A percentile compares a stretch with the other conserved stretches of the same genome.
phyloP scores from a whole-genome alignment of 2,797 vertebrate genomes.

The Dryobates pubescens region DNA sequence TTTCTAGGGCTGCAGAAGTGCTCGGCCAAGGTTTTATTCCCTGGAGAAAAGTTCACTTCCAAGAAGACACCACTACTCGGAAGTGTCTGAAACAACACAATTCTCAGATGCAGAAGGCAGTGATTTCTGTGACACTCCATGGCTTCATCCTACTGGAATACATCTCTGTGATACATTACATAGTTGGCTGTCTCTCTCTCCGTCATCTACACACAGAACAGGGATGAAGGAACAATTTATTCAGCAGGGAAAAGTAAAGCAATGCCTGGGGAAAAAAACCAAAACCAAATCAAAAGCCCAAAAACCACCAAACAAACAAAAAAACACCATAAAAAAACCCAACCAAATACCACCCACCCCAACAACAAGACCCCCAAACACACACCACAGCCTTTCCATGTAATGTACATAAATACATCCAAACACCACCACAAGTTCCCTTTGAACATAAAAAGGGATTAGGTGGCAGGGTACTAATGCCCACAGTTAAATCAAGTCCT shows the following conservation, averaged over 20 bases:
- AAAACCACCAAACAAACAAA: too few species aligned
- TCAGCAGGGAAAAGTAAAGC: neutral
- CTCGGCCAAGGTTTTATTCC: neutral
- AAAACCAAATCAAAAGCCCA: too few species aligned
- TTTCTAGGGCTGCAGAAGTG: neutral
- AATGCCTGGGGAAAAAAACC: neutral
- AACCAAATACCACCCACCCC: too few species aligned
- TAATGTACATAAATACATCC: rapidly evolving
- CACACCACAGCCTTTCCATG: neutral
- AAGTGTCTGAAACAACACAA: neutral
- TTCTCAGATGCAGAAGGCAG: neutral
- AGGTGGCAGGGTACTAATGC: neutral
- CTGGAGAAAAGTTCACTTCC: neutral
- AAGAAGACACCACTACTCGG: neutral
- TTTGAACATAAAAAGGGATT: conserved; percentile 6
- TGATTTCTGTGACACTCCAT: neutral
- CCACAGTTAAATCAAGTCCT: conserved; percentile 6
- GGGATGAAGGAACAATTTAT: neutral
- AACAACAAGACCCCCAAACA: too few species aligned
- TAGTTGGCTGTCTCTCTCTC: neutral
- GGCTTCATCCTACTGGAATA: neutral
- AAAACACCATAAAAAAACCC: too few species aligned
- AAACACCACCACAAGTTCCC: neutral
- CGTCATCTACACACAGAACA: neutral
- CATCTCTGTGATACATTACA: neutral